Conservation (phyloP, 2,797 vertebrate genomes). For the Parotocinclus haroldoi region DNA sequence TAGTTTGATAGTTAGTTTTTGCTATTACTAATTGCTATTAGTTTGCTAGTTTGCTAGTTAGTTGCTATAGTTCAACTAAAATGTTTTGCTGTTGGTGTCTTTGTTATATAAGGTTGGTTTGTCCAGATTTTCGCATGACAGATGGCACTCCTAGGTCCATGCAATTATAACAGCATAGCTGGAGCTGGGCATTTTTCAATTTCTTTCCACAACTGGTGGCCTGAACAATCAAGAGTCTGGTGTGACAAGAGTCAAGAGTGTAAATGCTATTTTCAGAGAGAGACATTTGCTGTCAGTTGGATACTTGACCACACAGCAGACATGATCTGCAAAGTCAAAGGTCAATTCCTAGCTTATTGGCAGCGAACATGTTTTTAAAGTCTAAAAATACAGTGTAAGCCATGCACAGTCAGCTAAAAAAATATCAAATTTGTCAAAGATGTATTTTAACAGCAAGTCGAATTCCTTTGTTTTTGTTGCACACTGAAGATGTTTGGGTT, state of each 20-base stretch:
- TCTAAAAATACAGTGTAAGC: no score
- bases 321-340: slow-evolving; percentile 10
- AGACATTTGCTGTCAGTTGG: slow-evolving; percentile 15
- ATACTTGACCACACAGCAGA: slow-evolving; percentile 11
- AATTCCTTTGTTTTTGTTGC: no score
- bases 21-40: no score
- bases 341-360: slow-evolving; percentile 2
- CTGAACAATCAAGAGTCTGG: slow-evolving; percentile 22
- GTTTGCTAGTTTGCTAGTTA: no score
- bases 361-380: no score
- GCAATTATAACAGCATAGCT: slow-evolving; percentile 31
- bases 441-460: no score
- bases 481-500: no score
- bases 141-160: slow-evolving; percentile 33
- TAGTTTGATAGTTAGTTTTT: no score
- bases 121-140: slow-evolving; percentile 11
- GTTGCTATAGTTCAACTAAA: no score
- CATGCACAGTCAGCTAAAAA: not conserved
- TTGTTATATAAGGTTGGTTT: no score
- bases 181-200: slow-evolving; percentile 30
- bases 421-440: not conserved
- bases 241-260: slow-evolving; percentile 23
- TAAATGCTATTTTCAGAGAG: slow-evolving; percentile 31
- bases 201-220: slow-evolving; percentile 22
- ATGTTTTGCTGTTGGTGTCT: no score